A percentile compares a stretch with the other conserved stretches of the same genome.
Conservation (phyloP, 1,140 invertebrate species). For the Coelopa frigida region DNA sequence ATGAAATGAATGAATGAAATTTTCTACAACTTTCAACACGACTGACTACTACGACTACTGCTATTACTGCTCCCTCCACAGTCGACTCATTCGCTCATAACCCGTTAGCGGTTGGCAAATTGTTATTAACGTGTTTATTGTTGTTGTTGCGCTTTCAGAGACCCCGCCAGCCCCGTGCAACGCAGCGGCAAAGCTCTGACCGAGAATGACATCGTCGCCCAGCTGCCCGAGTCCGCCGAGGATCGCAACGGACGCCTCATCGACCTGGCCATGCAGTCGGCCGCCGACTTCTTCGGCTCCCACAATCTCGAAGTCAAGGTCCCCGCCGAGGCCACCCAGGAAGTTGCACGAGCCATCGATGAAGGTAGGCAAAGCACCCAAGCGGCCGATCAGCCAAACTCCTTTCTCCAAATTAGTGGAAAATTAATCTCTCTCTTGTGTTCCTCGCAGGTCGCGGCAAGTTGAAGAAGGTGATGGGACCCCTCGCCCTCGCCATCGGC, state of each 20-base stretch:
- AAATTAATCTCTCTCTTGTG: neutral
- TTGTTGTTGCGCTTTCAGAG: slow-evolving; percentile 24
- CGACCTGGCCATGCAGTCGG: slow-evolving; percentile 50
- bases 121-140: no score
- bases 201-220: slow-evolving; percentile 50
- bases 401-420: neutral
- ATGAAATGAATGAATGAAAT: no score
- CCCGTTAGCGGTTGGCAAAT: no score
- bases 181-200: slow-evolving; percentile 46
- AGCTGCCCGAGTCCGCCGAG: slow-evolving; percentile 48
- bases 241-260: slow-evolving; percentile 49
- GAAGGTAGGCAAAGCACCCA: slow-evolving; percentile 49
- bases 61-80: no score
- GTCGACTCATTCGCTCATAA: no score
- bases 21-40: no score
- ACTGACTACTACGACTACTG: no score
- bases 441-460: slow-evolving; percentile 57
- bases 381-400: neutral
- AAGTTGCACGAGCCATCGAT: slow-evolving; percentile 51
- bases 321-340: slow-evolving; percentile 48
- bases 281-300: slow-evolving; percentile 50
- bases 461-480: slow-evolving; percentile 62
- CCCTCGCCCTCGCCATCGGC: slow-evolving; percentile 56
- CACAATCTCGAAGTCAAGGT: slow-evolving; percentile 56
- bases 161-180: slow-evolving; percentile 38